These are phyloP conservation scores for Columba guinea DNA, from an alignment of 2,797 vertebrate genomes.

Conservation along the genomic window DNA sequence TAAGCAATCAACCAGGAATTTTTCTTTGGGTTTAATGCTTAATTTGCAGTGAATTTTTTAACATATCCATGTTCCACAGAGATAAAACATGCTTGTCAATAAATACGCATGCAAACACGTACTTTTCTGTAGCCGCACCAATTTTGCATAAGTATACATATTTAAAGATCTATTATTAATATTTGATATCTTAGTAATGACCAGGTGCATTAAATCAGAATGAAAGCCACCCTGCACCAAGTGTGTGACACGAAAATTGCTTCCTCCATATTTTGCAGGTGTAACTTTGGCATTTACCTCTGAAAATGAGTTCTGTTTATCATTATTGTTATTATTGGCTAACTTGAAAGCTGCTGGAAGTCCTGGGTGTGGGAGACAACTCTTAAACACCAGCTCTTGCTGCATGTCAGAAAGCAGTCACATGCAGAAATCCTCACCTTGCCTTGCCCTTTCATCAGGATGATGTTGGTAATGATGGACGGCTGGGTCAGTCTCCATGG, in stretches of 20 bases:
- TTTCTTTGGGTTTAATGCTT: not conserved
- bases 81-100: not conserved
- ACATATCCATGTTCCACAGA: not conserved
- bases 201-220: not conserved
- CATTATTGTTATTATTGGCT: not conserved
- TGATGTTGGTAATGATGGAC: constrained; percentile 94
- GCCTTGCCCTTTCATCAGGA: constrained; percentile 97
- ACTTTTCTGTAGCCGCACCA: not conserved
- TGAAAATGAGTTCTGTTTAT: not conserved
- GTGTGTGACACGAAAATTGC: fast-evolving
- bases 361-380: not conserved
- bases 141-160: not conserved
- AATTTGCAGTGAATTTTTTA: not conserved
- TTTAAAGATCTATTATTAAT: not conserved
- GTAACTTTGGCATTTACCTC: not conserved
- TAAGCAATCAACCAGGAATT: not conserved
- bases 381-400: not conserved
- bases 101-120: not conserved
- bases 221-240: not conserved
- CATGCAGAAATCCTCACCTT: constrained; percentile 84
- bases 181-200: not conserved
- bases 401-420: not conserved
- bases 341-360: not conserved
- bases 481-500: constrained; percentile 96
- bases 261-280: not conserved